Conservation (phyloP, 2,888 invertebrate genomes). For the Apamea monoglypha region DNA sequence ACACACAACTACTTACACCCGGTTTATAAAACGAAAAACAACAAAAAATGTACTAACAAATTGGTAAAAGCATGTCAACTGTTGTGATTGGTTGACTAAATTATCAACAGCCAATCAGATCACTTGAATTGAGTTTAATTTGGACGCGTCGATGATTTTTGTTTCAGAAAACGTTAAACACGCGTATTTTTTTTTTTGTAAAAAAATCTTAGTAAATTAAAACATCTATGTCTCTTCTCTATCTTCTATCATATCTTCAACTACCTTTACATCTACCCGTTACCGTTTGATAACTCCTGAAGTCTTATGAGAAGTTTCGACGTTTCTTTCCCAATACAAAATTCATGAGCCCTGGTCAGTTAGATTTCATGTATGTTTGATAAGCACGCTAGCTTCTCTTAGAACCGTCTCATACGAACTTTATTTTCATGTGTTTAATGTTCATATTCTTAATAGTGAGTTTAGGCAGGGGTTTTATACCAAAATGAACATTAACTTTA, state of each 20-base stretch:
- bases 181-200: background rate
- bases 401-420: background rate
- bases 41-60: background rate
- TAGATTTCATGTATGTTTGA: slow-evolving; percentile 1
- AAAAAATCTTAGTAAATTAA: background rate
- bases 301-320: background rate
- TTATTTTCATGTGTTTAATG: background rate
- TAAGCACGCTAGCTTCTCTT: background rate
- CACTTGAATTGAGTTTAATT: background rate
- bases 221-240: background rate
- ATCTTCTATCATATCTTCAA: background rate
- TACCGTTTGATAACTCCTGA: background rate
- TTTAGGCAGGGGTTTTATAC: background rate
- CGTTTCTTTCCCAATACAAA: background rate
- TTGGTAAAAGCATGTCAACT: background rate
- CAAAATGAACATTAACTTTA: background rate
- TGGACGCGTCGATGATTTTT: background rate
- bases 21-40: background rate
- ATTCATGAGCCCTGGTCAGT: slow-evolving; percentile 6
- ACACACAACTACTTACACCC: background rate
- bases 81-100: background rate
- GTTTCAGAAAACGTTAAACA: background rate
- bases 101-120: background rate
- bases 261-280: background rate
- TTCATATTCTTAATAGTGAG: background rate